These are phyloP conservation scores for Euleptes europaea DNA, from an alignment of 2,113 vertebrate species.

Conservation along the genomic window DNA sequence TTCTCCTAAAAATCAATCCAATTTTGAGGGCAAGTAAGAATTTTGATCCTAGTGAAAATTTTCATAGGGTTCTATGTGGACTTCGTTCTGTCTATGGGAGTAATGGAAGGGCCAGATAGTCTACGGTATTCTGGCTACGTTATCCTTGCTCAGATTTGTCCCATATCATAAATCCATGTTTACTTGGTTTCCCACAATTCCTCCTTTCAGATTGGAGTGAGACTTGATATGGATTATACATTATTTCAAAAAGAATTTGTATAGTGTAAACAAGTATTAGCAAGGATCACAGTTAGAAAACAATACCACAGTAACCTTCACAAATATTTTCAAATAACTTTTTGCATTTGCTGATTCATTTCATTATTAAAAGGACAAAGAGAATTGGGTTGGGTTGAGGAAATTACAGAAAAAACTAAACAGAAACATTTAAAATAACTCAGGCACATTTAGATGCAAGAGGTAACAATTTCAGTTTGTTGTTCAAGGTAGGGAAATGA, in stretches of 20 bases:
- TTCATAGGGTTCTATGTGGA: not conserved
- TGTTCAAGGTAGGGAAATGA: slow-evolving; percentile 1
- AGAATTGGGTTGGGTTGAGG: not conserved
- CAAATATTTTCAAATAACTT: not conserved
- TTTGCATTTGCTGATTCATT: not conserved
- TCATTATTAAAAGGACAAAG: not conserved
- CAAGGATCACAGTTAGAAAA: not conserved
- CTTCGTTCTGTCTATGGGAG: not conserved
- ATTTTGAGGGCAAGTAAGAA: not conserved
- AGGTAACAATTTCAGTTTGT: not conserved
- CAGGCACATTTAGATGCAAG: not conserved
- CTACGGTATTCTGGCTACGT: not conserved
- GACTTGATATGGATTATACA: not conserved
- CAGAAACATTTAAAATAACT: not conserved
- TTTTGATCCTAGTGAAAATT: not conserved
- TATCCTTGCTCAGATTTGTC: not conserved
- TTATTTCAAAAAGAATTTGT: not conserved
- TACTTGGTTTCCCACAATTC: not conserved
- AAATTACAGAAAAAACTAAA: not conserved
- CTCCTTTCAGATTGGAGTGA: not conserved
- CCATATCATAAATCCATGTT: not conserved
- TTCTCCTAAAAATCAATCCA: not conserved
- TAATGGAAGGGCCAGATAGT: no score
- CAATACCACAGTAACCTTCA: not conserved
- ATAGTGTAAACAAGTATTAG: not conserved